phyloP scores from a whole-genome alignment of 2,888 invertebrate genomes.

The Deroplatys truncata region DNA sequence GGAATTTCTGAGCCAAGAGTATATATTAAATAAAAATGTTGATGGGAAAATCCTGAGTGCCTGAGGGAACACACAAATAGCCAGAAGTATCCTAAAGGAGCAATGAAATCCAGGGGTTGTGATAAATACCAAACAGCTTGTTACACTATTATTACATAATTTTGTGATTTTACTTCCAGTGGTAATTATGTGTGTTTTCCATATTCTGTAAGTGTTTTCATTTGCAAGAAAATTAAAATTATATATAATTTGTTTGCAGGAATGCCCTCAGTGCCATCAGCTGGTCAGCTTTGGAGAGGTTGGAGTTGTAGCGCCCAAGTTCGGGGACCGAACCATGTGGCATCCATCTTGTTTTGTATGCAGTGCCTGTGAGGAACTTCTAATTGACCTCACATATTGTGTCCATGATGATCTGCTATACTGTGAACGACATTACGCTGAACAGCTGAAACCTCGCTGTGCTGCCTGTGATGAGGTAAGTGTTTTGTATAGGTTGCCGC shows the following conservation, averaged over 20 bases:
- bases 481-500: constrained; percentile 29
- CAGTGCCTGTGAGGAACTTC: constrained; percentile 80
- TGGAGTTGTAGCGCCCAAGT: constrained; percentile 79
- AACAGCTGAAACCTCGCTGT: constrained; percentile 91
- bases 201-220: no score
- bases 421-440: constrained; percentile 96
- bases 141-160: no score
- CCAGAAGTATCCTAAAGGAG: no score
- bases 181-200: no score
- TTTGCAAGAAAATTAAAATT: no score
- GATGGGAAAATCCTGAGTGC: no score
- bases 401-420: constrained; percentile 81
- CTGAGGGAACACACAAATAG: no score
- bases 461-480: constrained; percentile 97
- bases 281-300: constrained; percentile 75
- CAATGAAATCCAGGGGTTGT: no score
- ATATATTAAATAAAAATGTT: no score
- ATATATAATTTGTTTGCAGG: constrained; percentile 45
- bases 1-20: no score
- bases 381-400: constrained; percentile 96
- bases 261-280: constrained; percentile 80
- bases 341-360: constrained; percentile 94
- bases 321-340: constrained; percentile 69
- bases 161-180: no score
- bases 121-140: no score